These are phyloP conservation scores for Penaeus indicus DNA, from an alignment of 1,140 invertebrate genomes.

Conservation along the genomic window DNA sequence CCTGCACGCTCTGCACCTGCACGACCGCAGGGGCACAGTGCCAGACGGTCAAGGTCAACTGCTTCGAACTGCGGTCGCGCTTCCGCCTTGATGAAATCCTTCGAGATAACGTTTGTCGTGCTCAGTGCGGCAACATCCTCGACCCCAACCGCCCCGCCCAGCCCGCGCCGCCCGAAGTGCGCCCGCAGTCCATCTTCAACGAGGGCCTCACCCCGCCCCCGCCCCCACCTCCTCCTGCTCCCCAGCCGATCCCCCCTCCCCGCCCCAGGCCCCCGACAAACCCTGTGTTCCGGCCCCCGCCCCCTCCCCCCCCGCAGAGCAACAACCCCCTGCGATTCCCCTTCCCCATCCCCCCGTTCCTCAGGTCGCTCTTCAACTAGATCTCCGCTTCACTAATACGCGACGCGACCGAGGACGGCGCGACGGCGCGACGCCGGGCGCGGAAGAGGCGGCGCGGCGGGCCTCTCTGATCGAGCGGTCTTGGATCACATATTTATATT, in stretches of 20 bases:
- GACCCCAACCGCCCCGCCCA: constrained; percentile 63
- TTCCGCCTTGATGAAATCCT: constrained; percentile 86
- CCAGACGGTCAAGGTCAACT: constrained; percentile 89
- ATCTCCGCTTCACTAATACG: constrained; percentile 4
- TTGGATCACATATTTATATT: constrained; percentile 8
- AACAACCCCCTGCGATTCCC: constrained; percentile 53
- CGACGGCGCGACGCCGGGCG: too few relatives aligned
- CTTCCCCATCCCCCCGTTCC: constrained; percentile 58
- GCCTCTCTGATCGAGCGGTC: not conserved
- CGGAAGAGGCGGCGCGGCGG: too few relatives aligned
- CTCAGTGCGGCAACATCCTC: constrained; percentile 78
- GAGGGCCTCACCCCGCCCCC: constrained; percentile 1
- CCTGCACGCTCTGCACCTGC: constrained; percentile 50
- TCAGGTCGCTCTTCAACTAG: constrained; percentile 61
- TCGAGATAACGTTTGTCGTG: constrained; percentile 88
- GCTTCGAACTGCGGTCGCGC: constrained; percentile 83
- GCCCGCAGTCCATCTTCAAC: constrained; percentile 4
- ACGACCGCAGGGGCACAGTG: constrained; percentile 83
- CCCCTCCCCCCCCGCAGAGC: constrained; percentile 44
- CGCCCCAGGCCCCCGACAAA: constrained; percentile 39
- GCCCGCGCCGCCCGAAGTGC: constrained; percentile 24
- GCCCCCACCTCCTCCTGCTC: constrained; percentile 65
- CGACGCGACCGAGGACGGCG: not conserved
- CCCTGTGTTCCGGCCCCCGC: constrained; percentile 52
- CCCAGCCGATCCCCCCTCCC: constrained; percentile 44